phyloP scores from a whole-genome alignment of 2,113 vertebrate species.

The Grallaria varia region DNA sequence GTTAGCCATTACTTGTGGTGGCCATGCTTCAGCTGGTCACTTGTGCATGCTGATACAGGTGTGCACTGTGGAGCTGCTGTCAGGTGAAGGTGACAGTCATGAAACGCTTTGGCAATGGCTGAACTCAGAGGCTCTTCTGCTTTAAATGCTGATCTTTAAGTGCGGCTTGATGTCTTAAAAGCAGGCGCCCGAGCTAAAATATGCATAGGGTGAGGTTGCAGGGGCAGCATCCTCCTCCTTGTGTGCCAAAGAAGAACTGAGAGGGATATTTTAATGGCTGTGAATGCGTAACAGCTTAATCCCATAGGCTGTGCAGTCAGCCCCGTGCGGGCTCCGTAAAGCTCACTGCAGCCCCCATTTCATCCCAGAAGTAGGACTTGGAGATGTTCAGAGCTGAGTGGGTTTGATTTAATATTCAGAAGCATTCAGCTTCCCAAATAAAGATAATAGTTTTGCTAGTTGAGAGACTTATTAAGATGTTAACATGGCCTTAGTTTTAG shows the following conservation, averaged over 20 bases:
- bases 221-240: background rate
- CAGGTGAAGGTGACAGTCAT: background rate
- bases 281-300: background rate
- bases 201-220: background rate
- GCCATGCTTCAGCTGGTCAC: accelerated
- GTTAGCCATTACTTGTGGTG: background rate
- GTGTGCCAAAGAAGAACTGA: background rate
- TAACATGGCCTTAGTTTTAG: background rate
- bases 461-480: background rate
- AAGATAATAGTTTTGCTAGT: constrained; percentile 1
- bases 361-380: background rate
- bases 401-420: constrained; percentile 29
- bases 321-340: accelerated
- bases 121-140: background rate
- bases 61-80: background rate
- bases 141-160: background rate
- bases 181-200: background rate
- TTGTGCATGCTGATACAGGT: background rate
- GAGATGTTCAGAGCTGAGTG: background rate
- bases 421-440: constrained; percentile 34
- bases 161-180: background rate
- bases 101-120: background rate
- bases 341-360: background rate
- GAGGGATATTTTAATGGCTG: background rate
- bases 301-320: background rate